A percentile compares a stretch with the other conserved stretches of the same genome.
Conservation (phyloP, 2,888 invertebrate species). For the Arctia plantaginis region DNA sequence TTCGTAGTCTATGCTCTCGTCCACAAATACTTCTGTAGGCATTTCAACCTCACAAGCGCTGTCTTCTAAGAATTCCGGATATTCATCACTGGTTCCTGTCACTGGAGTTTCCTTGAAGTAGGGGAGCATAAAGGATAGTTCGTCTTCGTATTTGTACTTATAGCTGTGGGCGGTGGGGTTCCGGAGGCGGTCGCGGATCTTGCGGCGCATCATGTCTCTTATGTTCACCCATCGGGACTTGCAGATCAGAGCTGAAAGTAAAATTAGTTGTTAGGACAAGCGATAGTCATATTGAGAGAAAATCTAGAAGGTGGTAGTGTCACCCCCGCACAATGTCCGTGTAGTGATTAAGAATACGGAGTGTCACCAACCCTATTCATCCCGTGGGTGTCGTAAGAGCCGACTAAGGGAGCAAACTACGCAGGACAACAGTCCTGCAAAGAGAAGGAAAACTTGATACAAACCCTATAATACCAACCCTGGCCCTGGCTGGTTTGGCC, state of each 20-base stretch:
- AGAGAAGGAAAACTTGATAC: no score
- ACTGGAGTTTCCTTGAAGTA: conserved; percentile 64
- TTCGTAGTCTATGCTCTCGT: conserved; percentile 57
- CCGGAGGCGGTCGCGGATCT: conserved; percentile 66
- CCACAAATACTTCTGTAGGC: conserved; percentile 61
- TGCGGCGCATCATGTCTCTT: conserved; percentile 77
- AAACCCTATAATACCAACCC: no score
- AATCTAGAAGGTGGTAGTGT: no score
- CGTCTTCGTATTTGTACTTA: conserved; percentile 78
- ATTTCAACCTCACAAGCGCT: conserved; percentile 60
- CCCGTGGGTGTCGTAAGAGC: no score
- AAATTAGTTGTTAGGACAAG: not conserved
- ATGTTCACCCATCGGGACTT: conserved; percentile 80
- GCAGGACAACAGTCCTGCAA: no score
- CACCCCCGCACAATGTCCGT: no score
- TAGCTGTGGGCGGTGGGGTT: conserved; percentile 65
- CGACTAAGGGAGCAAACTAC: no score
- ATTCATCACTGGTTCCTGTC: conserved; percentile 56
- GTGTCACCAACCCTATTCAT: no score
- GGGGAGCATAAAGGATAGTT: conserved; percentile 72
- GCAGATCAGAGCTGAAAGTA: conserved; percentile 67
- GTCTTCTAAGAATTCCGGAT: conserved; percentile 63
- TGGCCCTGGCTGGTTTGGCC: no score
- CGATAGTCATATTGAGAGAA: not conserved
- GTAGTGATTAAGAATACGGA: no score